Percentiles rank a stretch among this genome's conserved stretches.
phyloP scores from a whole-genome alignment of 2,888 invertebrate species.

The Parasteatoda lunata region DNA sequence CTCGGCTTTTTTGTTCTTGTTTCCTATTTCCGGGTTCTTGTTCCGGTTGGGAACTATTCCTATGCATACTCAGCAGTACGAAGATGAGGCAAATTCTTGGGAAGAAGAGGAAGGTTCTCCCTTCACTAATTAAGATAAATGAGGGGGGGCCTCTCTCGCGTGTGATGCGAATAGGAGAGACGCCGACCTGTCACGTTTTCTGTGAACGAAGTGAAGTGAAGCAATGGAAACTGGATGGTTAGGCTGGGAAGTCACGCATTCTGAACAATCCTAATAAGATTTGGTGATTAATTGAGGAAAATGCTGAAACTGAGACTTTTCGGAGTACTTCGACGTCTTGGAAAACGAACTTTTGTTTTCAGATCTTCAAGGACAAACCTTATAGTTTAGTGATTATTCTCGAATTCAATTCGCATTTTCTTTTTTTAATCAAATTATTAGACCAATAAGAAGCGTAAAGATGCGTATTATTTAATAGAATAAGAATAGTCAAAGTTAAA shows the following conservation, averaged over 20 bases:
- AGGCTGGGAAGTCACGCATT: slow-evolving; percentile 21
- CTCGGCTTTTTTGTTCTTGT: background rate
- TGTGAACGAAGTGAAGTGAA: slow-evolving; percentile 29
- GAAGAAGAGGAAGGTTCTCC: background rate
- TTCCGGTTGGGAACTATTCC: slow-evolving; percentile 4
- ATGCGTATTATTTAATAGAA: no score
- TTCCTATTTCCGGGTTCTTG: slow-evolving; percentile 19
- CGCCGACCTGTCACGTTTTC: slow-evolving; percentile 28
- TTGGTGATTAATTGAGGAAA: slow-evolving; percentile 49
- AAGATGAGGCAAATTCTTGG: background rate
- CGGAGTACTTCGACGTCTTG: background rate
- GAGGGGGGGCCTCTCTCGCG: slow-evolving; percentile 20
- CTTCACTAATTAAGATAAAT: slow-evolving; percentile 61
- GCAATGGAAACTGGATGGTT: background rate
- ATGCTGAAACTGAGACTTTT: slow-evolving; percentile 12
- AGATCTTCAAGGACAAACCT: no score
- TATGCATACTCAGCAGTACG: slow-evolving; percentile 12
- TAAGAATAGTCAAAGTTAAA: no score
- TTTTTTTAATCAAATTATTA: no score
- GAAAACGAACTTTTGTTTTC: no score
- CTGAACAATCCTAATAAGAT: slow-evolving; percentile 46
- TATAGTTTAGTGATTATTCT: no score
- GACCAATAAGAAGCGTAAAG: no score
- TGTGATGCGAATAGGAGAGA: background rate
- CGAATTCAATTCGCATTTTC: no score